These are phyloP conservation scores for Prionailurus viverrinus DNA, from an alignment of 2,113 vertebrate genomes.

Conservation along the genomic window DNA sequence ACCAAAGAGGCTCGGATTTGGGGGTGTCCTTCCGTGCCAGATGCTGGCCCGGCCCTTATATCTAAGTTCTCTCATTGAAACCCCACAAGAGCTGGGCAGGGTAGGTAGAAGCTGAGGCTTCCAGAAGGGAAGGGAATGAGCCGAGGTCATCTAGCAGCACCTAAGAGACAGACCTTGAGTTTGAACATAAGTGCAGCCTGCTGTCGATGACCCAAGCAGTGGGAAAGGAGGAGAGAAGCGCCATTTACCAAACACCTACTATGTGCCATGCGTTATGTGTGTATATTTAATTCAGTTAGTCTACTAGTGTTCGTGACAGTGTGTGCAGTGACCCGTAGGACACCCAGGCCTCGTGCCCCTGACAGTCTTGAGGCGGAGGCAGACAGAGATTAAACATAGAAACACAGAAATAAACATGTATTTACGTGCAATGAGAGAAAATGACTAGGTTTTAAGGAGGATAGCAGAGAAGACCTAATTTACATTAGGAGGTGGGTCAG, in stretches of 20 bases:
- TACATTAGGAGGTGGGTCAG: background rate
- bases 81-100: background rate
- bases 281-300: background rate
- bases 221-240: background rate
- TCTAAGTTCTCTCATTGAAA: background rate
- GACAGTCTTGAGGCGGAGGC: background rate
- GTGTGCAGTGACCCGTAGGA: rapidly evolving
- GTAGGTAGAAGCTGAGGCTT: background rate
- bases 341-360: background rate
- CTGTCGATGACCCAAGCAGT: background rate
- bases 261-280: rapidly evolving
- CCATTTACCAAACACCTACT: background rate
- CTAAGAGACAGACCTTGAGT: background rate
- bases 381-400: background rate
- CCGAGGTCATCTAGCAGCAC: background rate
- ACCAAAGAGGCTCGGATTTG: background rate
- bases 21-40: background rate
- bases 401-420: background rate
- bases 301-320: rapidly evolving
- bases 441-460: background rate
- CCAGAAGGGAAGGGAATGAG: background rate
- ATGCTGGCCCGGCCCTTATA: background rate
- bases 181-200: background rate
- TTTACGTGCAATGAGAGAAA: background rate
- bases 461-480: background rate